Conservation (phyloP, 1,140 invertebrate genomes). For the Drosophila ambigua region DNA sequence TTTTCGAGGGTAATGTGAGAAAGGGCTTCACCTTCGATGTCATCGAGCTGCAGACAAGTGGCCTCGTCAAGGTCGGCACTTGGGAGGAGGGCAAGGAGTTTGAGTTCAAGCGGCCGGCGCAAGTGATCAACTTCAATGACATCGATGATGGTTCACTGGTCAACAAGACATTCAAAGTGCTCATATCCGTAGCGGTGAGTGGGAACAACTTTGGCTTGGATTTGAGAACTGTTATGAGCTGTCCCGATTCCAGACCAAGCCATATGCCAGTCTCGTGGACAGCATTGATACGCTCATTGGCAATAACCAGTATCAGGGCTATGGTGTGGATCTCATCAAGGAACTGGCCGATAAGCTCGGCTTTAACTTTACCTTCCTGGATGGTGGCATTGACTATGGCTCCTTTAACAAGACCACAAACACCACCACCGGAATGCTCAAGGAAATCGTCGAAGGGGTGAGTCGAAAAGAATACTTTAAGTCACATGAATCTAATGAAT, state of each 20-base stretch:
- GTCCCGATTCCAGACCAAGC: constrained; percentile 86
- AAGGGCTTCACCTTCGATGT: constrained; percentile 92
- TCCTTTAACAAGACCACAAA: constrained; percentile 86
- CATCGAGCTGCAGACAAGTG: constrained; percentile 88
- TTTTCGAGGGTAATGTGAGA: constrained; percentile 93
- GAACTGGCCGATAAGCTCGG: constrained; percentile 89
- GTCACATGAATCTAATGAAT: too few species aligned
- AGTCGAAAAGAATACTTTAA: constrained; percentile 54
- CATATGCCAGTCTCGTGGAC: constrained; percentile 93
- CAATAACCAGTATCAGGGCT: constrained; percentile 93
- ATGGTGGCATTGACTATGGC: constrained; percentile 91
- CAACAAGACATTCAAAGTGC: constrained; percentile 93
- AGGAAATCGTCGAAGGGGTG: constrained; percentile 91
- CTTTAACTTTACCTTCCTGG: constrained; percentile 93
- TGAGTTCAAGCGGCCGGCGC: constrained; percentile 64
- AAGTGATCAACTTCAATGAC: constrained; percentile 28
- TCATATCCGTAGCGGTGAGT: constrained; percentile 90
- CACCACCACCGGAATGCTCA: constrained; percentile 95
- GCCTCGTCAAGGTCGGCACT: constrained; percentile 88
- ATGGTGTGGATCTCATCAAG: constrained; percentile 91
- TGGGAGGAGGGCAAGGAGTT: constrained; percentile 87
- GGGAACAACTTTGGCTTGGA: neutral
- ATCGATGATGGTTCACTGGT: constrained; percentile 86
- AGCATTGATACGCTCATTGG: constrained; percentile 88
- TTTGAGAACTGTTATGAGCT: neutral